Evolutionary conservation across 2,113 vertebrate genomes (phyloP).

Genomic region (Apeltes quadracus): DNA sequence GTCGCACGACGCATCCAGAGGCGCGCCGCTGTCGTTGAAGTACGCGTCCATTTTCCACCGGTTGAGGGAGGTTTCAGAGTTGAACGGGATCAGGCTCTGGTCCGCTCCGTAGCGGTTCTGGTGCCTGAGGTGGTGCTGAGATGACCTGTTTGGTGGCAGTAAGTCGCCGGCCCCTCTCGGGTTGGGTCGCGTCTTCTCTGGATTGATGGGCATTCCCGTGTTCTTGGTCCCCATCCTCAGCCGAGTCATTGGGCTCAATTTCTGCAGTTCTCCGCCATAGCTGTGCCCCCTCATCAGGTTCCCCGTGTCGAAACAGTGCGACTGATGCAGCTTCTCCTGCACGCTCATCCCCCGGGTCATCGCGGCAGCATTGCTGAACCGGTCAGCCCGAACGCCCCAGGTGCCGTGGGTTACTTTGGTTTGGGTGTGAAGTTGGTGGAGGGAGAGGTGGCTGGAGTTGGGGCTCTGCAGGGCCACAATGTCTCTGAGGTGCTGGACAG

Average conservation of each 20-base stretch:
- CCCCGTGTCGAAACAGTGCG: conserved; percentile 79
- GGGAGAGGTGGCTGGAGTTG: conserved; percentile 83
- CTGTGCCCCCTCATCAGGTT: conserved; percentile 88
- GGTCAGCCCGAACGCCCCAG: conserved; percentile 69
- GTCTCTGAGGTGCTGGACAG: conserved; percentile 52
- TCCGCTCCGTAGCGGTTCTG: conserved; percentile 54
- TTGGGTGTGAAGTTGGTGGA: conserved; percentile 81
- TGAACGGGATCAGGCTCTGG: conserved; percentile 72
- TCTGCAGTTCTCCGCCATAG: conserved; percentile 88
- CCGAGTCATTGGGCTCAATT: conserved; percentile 80
- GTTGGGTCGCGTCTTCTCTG: conserved; percentile 59
- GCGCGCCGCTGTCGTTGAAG: conserved; percentile 79
- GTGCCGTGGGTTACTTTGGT: conserved; percentile 65
- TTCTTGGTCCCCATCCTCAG: conserved; percentile 76
- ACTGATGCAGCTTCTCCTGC: conserved; percentile 82
- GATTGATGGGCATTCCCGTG: conserved; percentile 47
- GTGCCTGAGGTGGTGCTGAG: conserved; percentile 58
- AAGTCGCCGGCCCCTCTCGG: not conserved
- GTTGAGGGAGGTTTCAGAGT: conserved; percentile 86
- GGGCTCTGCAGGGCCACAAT: conserved; percentile 77
- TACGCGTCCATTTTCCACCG: conserved; percentile 90
- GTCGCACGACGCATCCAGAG: conserved; percentile 70
- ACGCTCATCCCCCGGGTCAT: conserved; percentile 81
- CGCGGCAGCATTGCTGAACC: conserved; percentile 68
- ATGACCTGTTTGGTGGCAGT: conserved; percentile 28